Percentiles rank a stretch among this genome's conserved stretches.
Conservation (phyloP, 2,113 vertebrate species). For the Odocoileus virginianus region DNA sequence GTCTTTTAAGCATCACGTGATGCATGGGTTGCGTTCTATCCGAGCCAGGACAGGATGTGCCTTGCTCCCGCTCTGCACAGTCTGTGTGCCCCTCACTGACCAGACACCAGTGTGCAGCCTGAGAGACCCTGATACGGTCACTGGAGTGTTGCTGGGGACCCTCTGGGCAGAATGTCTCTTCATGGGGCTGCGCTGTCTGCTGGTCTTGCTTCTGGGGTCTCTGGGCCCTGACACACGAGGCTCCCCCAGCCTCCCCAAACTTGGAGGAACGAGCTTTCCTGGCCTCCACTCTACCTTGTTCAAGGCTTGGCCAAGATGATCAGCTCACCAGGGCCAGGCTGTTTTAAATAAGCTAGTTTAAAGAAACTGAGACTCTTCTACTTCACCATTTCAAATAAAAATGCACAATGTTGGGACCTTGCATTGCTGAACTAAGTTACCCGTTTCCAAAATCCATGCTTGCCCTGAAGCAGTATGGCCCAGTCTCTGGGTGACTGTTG, state of each 20-base stretch:
- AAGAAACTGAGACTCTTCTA: background rate
- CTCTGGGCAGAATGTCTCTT: background rate
- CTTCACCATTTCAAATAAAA: background rate
- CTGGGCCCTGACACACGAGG: background rate
- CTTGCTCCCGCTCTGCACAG: fast-evolving
- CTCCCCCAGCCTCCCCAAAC: fast-evolving
- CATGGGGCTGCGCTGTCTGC: fast-evolving
- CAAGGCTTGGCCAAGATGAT: background rate
- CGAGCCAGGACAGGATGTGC: fast-evolving
- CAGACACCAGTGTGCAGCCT: background rate
- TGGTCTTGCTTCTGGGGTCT: background rate
- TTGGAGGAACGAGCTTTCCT: background rate
- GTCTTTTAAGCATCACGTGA: background rate
- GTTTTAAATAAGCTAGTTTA: background rate
- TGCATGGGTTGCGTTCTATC: fast-evolving
- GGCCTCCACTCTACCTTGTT: background rate
- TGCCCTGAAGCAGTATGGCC: fast-evolving
- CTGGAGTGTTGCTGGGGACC: background rate
- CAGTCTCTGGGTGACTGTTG: background rate
- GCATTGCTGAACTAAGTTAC: background rate
- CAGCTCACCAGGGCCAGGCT: background rate
- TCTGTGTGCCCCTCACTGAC: fast-evolving
- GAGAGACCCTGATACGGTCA: too few relatives aligned
- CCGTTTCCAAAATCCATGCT: background rate
- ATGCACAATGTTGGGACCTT: background rate